Evolutionary conservation across 2,797 vertebrate genomes (phyloP), one percentile per base, ranked within the genome.

Genomic region (Diplodus sargus): DNA sequence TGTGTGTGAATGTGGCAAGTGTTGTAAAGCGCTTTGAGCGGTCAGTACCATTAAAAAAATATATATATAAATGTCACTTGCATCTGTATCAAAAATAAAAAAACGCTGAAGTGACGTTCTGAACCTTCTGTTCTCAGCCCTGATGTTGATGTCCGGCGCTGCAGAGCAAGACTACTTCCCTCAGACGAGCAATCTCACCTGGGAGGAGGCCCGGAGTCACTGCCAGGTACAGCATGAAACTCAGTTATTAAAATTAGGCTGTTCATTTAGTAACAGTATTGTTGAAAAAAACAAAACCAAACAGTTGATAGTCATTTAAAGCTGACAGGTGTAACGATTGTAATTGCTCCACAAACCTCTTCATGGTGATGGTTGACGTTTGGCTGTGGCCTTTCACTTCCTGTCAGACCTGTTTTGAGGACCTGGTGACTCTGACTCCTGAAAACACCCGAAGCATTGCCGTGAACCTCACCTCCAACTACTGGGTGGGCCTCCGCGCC

Each of bases 401-500:
- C 25, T 13, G 1, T 69, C 83, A 94, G 93, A 5, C 5, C 4
- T 95, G 95, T 89, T 96, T 83, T 78, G 87, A 90, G 72, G 94
- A 96, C 0, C 81, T 96, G 70, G 89, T 87, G 45, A 94, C 91
- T 1, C 11, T 95, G 68, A 93, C 89, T 1, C 58, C 84, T 1
- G 25, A 71, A 17, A 94, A 93, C 78, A 78, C 49, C 61, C 68
- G 53, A 43, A 6, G 0, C 8, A 22, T 95, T 1, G 22, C 56
- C 28, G 4, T 7, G 13, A 64, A 65, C 0, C 61, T 91, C 53
- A 58, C 30, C 52, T 76, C 48, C 0, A 87, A 87, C 2, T 77
- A 77, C 85, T 95, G 95, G 95, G 69, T 94, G 0, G 95, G 95
- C 17, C 92, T 95, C 17, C 94, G 94, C 56, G 92, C 48, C 1